Conservation (phyloP, 2,797 vertebrate species). For the Sylvia borin region DNA sequence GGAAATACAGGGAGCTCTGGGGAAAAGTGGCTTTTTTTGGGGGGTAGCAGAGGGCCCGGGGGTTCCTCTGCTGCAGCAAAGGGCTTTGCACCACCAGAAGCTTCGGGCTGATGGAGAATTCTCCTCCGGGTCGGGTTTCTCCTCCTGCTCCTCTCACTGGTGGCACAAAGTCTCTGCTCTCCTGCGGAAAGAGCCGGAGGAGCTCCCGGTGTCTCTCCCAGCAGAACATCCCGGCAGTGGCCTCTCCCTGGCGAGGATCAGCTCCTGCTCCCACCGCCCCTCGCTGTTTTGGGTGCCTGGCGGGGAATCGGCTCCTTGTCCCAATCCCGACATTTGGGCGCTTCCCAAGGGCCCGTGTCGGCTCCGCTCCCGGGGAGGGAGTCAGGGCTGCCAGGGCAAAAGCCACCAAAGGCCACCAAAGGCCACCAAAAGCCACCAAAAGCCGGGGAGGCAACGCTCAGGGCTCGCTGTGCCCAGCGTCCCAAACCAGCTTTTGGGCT, state of each 20-base stretch:
- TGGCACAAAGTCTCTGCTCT: background rate
- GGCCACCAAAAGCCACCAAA: background rate
- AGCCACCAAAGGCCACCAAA: background rate
- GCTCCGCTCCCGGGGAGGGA: background rate
- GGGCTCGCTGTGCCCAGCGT: background rate
- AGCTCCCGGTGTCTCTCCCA: accelerated
- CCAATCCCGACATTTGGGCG: accelerated
- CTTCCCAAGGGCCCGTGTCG: accelerated
- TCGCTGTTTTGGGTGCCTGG: accelerated
- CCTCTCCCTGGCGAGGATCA: background rate
- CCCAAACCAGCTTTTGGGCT: background rate
- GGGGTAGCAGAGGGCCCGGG: background rate
- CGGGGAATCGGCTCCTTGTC: accelerated
- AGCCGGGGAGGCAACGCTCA: accelerated
- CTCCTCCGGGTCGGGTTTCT: background rate
- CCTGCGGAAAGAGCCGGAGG: background rate
- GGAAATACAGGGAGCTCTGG: accelerated
- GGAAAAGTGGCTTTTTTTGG: background rate
- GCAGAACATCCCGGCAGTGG: accelerated
- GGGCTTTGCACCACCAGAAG: background rate
- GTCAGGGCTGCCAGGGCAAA: background rate
- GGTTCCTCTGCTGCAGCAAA: background rate
- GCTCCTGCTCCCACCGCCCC: accelerated
- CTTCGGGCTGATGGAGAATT: background rate
- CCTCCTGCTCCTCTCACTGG: accelerated